Evolutionary conservation across 1,140 invertebrate species (phyloP).

Genomic region (Atopsyche davidsoni): DNA sequence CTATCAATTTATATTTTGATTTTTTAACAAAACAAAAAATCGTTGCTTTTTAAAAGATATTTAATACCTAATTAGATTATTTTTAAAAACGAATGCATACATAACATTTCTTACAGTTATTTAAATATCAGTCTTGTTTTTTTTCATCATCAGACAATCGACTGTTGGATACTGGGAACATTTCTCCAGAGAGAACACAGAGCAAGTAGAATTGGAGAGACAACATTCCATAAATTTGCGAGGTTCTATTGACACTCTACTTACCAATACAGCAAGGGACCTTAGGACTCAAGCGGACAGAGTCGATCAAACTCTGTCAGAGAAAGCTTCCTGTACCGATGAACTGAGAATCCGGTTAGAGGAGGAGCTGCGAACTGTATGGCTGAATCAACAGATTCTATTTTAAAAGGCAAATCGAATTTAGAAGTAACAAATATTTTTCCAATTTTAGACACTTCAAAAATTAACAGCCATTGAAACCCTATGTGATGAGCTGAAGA

Average conservation of each 20-base stretch:
- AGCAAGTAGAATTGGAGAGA: constrained; percentile 55
- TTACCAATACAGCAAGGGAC: constrained; percentile 60
- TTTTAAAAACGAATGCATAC: not conserved
- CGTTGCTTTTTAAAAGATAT: too few relatives aligned
- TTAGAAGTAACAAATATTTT: too few relatives aligned
- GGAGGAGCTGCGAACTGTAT: constrained; percentile 48
- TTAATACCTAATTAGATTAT: too few relatives aligned
- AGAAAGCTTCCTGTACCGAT: constrained; percentile 60
- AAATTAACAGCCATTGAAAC: constrained; percentile 63
- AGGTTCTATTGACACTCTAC: constrained; percentile 55
- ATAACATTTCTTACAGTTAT: not conserved
- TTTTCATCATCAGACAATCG: constrained; percentile 48
- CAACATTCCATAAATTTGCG: constrained; percentile 58
- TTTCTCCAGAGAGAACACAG: constrained; percentile 60
- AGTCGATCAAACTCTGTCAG: constrained; percentile 60
- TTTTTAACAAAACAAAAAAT: constrained; percentile 4
- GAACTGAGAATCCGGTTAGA: constrained; percentile 60
- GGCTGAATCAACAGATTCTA: not conserved
- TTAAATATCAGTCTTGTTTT: not conserved
- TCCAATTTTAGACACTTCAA: constrained; percentile 52
- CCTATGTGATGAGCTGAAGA: constrained; percentile 23
- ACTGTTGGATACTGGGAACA: constrained; percentile 65
- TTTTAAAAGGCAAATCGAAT: too few relatives aligned
- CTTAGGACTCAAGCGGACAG: constrained; percentile 65
- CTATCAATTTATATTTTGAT: not conserved